Conservation (phyloP, 1,140 invertebrate genomes). For the Leptinotarsa undecemlineata region DNA sequence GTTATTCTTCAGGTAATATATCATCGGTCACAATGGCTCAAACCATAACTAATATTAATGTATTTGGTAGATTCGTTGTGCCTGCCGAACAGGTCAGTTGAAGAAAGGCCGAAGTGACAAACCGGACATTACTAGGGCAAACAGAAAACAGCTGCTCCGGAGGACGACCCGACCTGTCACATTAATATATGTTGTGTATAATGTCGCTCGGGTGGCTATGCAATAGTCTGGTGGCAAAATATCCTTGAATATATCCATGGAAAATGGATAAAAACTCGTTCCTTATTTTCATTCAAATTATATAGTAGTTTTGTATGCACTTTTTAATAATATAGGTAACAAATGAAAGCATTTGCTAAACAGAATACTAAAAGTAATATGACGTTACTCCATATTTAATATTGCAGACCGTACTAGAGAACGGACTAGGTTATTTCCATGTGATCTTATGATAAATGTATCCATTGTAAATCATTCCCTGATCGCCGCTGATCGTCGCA, state of each 20-base stretch:
- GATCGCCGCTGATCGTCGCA: too few species aligned
- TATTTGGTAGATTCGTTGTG: slow-evolving; percentile 47
- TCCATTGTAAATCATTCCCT: too few species aligned
- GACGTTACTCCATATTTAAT: too few species aligned
- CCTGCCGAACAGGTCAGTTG: slow-evolving; percentile 31
- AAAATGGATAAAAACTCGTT: too few species aligned
- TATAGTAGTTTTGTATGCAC: too few species aligned
- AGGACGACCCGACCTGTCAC: slow-evolving; percentile 38
- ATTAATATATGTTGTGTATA: slow-evolving; percentile 34
- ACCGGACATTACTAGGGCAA: slow-evolving; percentile 49
- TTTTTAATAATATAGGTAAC: too few species aligned
- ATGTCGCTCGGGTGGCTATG: neutral
- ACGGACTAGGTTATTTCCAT: too few species aligned
- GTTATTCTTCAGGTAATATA: slow-evolving; percentile 16
- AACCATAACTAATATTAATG: slow-evolving; percentile 51
- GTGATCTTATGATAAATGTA: too few species aligned
- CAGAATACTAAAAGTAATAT: too few species aligned
- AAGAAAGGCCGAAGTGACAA: slow-evolving; percentile 48
- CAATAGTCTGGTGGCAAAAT: neutral
- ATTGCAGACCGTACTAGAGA: too few species aligned
- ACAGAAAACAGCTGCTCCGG: slow-evolving; percentile 36
- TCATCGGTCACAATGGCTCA: slow-evolving; percentile 29
- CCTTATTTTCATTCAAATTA: too few species aligned
- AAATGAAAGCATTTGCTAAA: too few species aligned
- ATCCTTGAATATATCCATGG: neutral